Evolutionary conservation across 2,888 invertebrate genomes (phyloP), one percentile per base, ranked within the genome.

Genomic region (Leistus spinibarbis): DNA sequence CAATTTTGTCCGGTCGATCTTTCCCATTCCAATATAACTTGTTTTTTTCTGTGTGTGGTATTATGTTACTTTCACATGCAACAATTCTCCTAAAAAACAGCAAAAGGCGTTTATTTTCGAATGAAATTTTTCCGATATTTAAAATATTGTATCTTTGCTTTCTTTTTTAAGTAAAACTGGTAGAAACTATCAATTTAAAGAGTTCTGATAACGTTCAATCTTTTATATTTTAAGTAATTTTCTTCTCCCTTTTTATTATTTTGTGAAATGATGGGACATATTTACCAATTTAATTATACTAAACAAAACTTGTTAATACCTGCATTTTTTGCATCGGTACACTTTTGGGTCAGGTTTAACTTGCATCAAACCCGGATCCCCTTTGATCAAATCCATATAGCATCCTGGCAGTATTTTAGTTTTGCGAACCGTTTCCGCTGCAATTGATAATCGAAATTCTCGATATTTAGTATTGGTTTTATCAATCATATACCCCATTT

Each of bases 351-450:
- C 94, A 0, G 95, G 95, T 79, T 91, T 89, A 78, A 91, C 91
- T 40, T 92, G 90, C 0, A 89, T 89, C 72, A 94, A 83, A 0
- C 92, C 93, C 0, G 95, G 95, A 87, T 96, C 95, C 0, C 92
- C 88, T 83, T 93, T 93, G 7, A 96, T 89, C 24, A 96, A 88
- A 83, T 93, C 92, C 77, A 90, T 88, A 81, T 92, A 95, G 77
- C 89, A 89, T 81, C 93, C 94, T 0, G 96, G 95, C 77, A 96
- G 86, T 81, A 95, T 95, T 86, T 93, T 94, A 2, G 92, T 95
- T 88, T 94, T 92, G 78, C 92, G 90, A 20, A 95, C 89, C 84
- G 92, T 92, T 83, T 94, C 93, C 0, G 95, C 93, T 0, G 95
- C 95, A 82, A 95, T 88, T 80, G 91, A 91, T 69, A 96, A 84